Percentiles rank a stretch among this genome's conserved stretches.
Conservation (phyloP, 1,140 invertebrate genomes). For the Lordiphosa collinella region DNA sequence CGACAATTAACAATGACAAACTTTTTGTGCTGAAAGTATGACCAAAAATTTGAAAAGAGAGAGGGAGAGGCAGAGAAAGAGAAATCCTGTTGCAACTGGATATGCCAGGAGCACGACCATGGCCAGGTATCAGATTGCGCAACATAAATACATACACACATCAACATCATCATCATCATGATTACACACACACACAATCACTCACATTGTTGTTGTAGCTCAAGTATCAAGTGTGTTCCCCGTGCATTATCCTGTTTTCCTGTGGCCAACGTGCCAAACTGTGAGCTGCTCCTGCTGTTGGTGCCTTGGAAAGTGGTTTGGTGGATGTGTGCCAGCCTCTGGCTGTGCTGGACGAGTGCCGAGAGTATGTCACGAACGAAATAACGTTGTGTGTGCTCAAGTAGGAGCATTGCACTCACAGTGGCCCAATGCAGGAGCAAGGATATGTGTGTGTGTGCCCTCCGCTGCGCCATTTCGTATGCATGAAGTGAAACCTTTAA, state of each 20-base stretch:
- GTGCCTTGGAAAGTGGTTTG: conserved; percentile 1
- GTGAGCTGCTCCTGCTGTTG: conserved; percentile 1
- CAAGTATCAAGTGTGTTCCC: conserved; percentile 48
- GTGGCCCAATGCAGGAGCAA: conserved; percentile 34
- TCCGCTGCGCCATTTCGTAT: conserved; percentile 52
- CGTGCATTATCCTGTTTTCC: conserved; percentile 12
- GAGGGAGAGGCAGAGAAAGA: background rate
- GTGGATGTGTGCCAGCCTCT: conserved; percentile 30
- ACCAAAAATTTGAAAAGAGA: conserved; percentile 8
- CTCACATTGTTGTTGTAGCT: conserved; percentile 31
- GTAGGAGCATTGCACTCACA: conserved; percentile 71
- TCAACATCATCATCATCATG: conserved; percentile 33
- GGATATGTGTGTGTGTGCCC: conserved; percentile 21
- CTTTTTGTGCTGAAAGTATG: conserved; percentile 21
- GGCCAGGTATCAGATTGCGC: conserved; percentile 65
- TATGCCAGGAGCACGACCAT: conserved; percentile 53
- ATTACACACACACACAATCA: conserved; percentile 19
- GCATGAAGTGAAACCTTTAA: conserved; percentile 70
- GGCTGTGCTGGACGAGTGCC: conserved; percentile 35
- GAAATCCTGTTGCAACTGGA: conserved; percentile 57
- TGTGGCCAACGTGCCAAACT: conserved; percentile 52
- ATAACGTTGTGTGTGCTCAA: conserved; percentile 28
- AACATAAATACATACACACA: conserved; percentile 32
- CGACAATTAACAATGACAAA: conserved; percentile 49
- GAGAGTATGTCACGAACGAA: conserved; percentile 64